phyloP scores from a whole-genome alignment of 92 coral and sea anemone genomes.

The Chrysogorgia sp. region DNA sequence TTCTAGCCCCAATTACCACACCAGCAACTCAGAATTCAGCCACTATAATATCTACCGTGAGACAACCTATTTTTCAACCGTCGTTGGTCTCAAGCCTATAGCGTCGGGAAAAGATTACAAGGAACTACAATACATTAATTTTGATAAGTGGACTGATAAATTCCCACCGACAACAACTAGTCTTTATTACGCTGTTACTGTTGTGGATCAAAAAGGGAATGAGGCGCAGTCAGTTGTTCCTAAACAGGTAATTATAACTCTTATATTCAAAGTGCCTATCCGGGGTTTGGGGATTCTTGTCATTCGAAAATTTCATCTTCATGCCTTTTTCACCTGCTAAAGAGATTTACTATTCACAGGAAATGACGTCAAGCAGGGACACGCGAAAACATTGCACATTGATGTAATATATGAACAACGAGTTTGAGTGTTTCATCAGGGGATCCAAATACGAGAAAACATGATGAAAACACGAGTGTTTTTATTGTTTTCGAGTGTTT shows the following conservation, averaged over 20 bases:
- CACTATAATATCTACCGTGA: constrained; percentile 90
- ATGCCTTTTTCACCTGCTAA: no score
- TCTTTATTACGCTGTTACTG: constrained; percentile 87
- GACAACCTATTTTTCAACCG: constrained; percentile 60
- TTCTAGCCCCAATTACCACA: constrained; percentile 31
- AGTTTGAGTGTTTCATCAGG: no score
- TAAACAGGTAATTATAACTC: constrained; percentile 69
- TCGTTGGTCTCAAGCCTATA: constrained; percentile 75
- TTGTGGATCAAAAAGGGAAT: constrained; percentile 75
- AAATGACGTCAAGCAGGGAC: no score
- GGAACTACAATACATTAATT: constrained; percentile 60
- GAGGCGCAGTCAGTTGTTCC: constrained; percentile 67
- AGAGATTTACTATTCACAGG: no score
- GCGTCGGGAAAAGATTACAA: constrained; percentile 71
- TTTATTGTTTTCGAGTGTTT: no score
- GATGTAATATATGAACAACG: no score
- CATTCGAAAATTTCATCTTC: no score
- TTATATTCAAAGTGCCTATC: no score
- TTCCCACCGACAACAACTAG: constrained; percentile 71
- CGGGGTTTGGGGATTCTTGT: no score
- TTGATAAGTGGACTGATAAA: constrained; percentile 71
- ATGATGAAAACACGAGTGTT: no score
- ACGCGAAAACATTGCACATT: no score
- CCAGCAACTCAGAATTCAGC: constrained; percentile 75
- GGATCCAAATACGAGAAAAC: no score